These are phyloP conservation scores for Hestina assimilis DNA, from an alignment of 1,140 invertebrate genomes.

Conservation along the genomic window DNA sequence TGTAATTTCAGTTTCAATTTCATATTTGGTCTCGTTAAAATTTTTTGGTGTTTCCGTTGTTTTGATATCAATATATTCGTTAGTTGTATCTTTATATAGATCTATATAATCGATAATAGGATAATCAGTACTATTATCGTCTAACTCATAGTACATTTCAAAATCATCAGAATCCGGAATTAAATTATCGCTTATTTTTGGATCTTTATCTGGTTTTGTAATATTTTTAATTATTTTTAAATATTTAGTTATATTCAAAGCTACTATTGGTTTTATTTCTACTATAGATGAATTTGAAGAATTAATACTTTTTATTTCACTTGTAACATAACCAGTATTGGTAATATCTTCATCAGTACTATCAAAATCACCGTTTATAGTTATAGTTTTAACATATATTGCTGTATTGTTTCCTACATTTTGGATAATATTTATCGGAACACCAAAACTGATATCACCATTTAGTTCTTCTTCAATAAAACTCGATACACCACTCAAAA, in stretches of 20 bases:
- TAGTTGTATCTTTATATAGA: conserved; percentile 66
- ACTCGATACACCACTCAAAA: conserved; percentile 35
- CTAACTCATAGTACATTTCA: conserved; percentile 36
- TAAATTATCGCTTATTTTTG: conserved; percentile 36
- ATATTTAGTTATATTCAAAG: neutral
- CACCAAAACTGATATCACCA: conserved; percentile 20
- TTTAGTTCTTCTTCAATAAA: conserved; percentile 42
- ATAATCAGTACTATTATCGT: conserved; percentile 60
- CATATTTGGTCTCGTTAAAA: neutral
- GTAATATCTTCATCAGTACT: conserved; percentile 3
- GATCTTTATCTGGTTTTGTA: neutral
- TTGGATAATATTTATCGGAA: conserved; percentile 19
- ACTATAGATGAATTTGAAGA: neutral
- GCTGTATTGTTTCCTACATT: conserved; percentile 37
- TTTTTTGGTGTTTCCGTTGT: conserved; percentile 26
- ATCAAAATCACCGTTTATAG: conserved; percentile 26
- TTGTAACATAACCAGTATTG: neutral
- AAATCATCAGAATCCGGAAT: conserved; percentile 36
- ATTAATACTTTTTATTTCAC: neutral
- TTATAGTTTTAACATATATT: conserved; percentile 46
- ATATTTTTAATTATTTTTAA: neutral
- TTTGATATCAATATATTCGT: conserved; percentile 43
- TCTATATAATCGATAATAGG: conserved; percentile 61
- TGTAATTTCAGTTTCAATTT: neutral
- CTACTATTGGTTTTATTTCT: neutral